Conservation (phyloP, 2,113 vertebrate genomes). For the Aphyosemion australe region DNA sequence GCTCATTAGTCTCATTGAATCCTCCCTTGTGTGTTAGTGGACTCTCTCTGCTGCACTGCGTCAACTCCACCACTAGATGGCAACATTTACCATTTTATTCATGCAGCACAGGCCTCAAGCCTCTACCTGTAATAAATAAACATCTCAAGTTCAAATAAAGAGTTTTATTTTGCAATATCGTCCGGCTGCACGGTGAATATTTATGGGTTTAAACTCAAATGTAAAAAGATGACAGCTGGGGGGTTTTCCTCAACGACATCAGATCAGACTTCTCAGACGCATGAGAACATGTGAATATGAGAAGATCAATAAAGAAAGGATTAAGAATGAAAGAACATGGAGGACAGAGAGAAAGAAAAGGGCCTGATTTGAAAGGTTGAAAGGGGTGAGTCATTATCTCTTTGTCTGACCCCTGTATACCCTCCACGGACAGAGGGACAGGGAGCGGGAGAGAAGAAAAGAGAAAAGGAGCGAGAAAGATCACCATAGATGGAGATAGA, state of each 20-base stretch:
- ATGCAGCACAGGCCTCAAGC: background rate
- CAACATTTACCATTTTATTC: slow-evolving; percentile 69
- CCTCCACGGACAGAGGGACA: slow-evolving; percentile 66
- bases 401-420: slow-evolving; percentile 73
- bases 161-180: slow-evolving; percentile 15
- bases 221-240: background rate
- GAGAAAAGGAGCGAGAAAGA: slow-evolving; percentile 71
- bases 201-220: slow-evolving; percentile 6
- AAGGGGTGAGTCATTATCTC: slow-evolving; percentile 75
- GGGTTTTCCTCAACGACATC: slow-evolving; percentile 12
- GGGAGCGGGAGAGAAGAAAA: slow-evolving; percentile 53
- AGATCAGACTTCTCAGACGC: slow-evolving; percentile 41
- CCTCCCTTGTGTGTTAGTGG: slow-evolving; percentile 50
- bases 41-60: slow-evolving; percentile 1
- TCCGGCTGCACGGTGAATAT: background rate
- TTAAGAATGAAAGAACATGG: slow-evolving; percentile 66
- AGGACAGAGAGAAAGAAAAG: slow-evolving; percentile 52
- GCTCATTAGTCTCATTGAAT: slow-evolving; percentile 82
- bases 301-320: slow-evolving; percentile 73
- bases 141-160: slow-evolving; percentile 32
- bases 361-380: slow-evolving; percentile 72
- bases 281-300: slow-evolving; percentile 71
- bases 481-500: slow-evolving; percentile 76
- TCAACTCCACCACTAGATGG: slow-evolving; percentile 78
- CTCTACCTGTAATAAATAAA: slow-evolving; percentile 5